A percentile compares a stretch with the other conserved stretches of the same genome.
These are phyloP conservation scores for Merluccius polli DNA, from an alignment of 2,797 vertebrate species.

Conservation along the genomic window DNA sequence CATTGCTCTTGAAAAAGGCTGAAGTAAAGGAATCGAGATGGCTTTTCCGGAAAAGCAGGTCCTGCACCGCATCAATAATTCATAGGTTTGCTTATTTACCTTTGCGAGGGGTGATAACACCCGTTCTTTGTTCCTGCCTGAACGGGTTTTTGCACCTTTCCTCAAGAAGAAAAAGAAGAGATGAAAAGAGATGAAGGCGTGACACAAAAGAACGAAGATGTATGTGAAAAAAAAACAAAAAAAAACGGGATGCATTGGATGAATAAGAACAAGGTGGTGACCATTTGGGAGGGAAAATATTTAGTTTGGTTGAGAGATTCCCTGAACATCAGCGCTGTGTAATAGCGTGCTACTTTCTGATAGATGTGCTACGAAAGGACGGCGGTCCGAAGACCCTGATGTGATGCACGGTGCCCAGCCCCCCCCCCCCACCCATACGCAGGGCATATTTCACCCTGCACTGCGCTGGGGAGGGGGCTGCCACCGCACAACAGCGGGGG, in stretches of 20 bases:
- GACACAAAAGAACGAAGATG: background rate
- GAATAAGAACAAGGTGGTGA: conserved; percentile 37
- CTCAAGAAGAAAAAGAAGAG: conserved; percentile 16
- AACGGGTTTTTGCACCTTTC: conserved; percentile 37
- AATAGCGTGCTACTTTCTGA: conserved; percentile 44
- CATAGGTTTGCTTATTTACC: conserved; percentile 65
- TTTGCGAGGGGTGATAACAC: conserved; percentile 40
- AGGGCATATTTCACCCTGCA: conserved; percentile 32
- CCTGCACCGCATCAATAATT: conserved; percentile 62
- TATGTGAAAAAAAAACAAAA: conserved; percentile 4
- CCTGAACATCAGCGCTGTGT: conserved; percentile 9
- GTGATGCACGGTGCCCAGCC: conserved; percentile 37
- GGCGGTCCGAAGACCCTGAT: conserved; percentile 41
- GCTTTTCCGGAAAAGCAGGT: conserved; percentile 47
- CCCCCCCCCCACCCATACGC: background rate
- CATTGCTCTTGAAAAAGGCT: conserved; percentile 36
- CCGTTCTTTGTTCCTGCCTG: conserved; percentile 51
- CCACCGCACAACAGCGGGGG: conserved; percentile 26
- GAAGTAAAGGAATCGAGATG: conserved; percentile 51
- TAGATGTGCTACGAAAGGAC: conserved; percentile 45
- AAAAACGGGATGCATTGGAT: conserved; percentile 13
- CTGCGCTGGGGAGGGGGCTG: conserved; percentile 23
- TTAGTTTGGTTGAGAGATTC: conserved; percentile 39
- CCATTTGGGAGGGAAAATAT: conserved; percentile 46
- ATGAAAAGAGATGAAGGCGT: background rate